A percentile compares a stretch with the other conserved stretches of the same genome.
phyloP scores from a whole-genome alignment of 2,797 vertebrate species.

The Hyperoplus lanceolatus region DNA sequence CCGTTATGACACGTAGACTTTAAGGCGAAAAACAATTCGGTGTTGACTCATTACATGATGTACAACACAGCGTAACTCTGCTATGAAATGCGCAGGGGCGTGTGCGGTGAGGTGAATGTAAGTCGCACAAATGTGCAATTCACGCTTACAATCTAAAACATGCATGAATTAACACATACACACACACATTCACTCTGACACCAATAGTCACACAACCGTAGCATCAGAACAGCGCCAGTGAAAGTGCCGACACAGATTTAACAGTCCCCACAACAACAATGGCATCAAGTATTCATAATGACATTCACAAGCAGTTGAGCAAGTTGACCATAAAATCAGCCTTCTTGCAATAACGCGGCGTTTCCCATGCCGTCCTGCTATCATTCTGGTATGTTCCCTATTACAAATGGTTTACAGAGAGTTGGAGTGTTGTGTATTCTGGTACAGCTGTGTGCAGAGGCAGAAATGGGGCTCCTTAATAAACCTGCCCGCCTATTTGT shows the following conservation, averaged over 20 bases:
- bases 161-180: background rate
- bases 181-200: background rate
- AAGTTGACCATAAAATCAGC: constrained; percentile 52
- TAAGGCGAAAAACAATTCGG: constrained; percentile 51
- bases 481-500: constrained; percentile 75
- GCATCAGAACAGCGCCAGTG: constrained; percentile 10
- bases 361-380: constrained; percentile 53
- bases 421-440: constrained; percentile 81
- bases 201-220: constrained; percentile 27
- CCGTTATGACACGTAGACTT: constrained; percentile 28
- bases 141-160: background rate
- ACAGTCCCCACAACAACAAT: constrained; percentile 40
- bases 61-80: constrained; percentile 19
- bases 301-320: constrained; percentile 49
- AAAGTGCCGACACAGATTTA: constrained; percentile 34
- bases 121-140: constrained; percentile 33
- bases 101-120: constrained; percentile 40
- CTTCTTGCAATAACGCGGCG: constrained; percentile 23
- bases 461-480: constrained; percentile 63
- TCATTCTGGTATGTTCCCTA: constrained; percentile 76
- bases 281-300: constrained; percentile 34
- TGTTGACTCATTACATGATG: constrained; percentile 34
- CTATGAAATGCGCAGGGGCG: constrained; percentile 53
- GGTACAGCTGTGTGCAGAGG: constrained; percentile 73
- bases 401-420: constrained; percentile 81